Conservation (phyloP, 2,797 vertebrate genomes). For the Arrhamphus sclerolepis region DNA sequence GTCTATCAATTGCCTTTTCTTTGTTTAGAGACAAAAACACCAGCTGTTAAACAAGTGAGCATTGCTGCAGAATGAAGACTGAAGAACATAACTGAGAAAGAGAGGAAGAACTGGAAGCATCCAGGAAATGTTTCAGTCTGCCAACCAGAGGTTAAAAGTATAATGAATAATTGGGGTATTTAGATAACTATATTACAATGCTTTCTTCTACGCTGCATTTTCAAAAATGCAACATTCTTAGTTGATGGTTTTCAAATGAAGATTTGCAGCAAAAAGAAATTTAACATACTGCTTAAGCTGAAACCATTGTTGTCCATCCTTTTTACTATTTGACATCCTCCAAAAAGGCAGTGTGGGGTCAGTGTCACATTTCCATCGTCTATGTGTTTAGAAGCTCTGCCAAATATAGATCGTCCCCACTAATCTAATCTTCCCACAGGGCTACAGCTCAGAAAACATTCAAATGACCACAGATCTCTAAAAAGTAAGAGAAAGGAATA, state of each 20-base stretch:
- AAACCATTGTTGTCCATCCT: not conserved
- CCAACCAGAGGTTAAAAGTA: not conserved
- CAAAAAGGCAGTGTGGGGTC: not conserved
- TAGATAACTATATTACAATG: too few species aligned
- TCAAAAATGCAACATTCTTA: too few species aligned
- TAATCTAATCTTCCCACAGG: too few species aligned
- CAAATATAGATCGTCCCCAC: not conserved
- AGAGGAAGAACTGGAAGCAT: not conserved
- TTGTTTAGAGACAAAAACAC: not conserved
- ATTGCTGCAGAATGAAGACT: not conserved
- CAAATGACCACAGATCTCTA: too few species aligned
- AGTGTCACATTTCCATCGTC: not conserved
- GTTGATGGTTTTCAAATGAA: too few species aligned
- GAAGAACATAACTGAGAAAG: not conserved
- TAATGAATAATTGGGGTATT: too few species aligned
- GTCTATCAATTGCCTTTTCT: not conserved
- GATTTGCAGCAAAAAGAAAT: too few species aligned
- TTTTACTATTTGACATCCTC: not conserved
- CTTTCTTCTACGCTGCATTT: too few species aligned
- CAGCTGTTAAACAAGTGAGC: not conserved
- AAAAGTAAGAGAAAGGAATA: too few species aligned
- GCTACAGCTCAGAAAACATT: too few species aligned
- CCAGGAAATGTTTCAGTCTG: not conserved
- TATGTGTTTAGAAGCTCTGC: not conserved
- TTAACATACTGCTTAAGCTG: not conserved